phyloP scores from a whole-genome alignment of 2,888 invertebrate genomes.

The Priocnemis perturbator region DNA sequence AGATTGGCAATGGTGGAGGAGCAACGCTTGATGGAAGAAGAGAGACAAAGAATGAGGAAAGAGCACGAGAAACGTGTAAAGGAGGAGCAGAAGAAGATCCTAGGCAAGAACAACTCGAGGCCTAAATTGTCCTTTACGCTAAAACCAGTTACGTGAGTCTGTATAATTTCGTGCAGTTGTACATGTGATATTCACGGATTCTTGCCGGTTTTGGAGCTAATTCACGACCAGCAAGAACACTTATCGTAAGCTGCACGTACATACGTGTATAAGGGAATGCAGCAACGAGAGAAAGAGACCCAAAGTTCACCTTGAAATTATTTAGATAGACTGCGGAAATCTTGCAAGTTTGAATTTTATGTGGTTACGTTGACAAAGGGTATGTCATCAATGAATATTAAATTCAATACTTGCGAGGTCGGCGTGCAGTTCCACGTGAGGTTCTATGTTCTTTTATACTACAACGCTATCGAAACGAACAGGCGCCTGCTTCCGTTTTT shows the following conservation, averaged over 20 bases:
- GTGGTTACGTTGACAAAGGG: conserved; percentile 33
- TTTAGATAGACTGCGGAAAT: conserved; percentile 42
- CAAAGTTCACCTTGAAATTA: conserved; percentile 50
- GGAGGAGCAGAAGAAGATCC: conserved; percentile 97
- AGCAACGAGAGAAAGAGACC: conserved; percentile 23
- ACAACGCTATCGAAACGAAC: conserved; percentile 36
- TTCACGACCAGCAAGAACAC: conserved; percentile 44
- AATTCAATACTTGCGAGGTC: conserved; percentile 38
- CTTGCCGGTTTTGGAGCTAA: conserved; percentile 52
- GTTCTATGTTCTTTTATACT: conserved; percentile 36
- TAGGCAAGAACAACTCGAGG: conserved; percentile 97
- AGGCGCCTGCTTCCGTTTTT: conserved; percentile 14
- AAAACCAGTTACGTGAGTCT: conserved; percentile 85
- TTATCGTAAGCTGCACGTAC: conserved; percentile 27
- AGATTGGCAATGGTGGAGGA: conserved; percentile 97
- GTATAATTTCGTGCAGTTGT: conserved; percentile 60
- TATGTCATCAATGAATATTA: conserved; percentile 41
- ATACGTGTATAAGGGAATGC: conserved; percentile 29
- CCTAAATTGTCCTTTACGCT: conserved; percentile 95
- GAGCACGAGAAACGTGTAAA: conserved; percentile 94
- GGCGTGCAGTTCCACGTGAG: conserved; percentile 37
- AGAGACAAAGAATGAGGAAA: conserved; percentile 92
- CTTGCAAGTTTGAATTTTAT: conserved; percentile 38
- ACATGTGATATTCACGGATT: conserved; percentile 67
- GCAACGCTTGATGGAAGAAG: conserved; percentile 96